Evolutionary conservation across 2,797 vertebrate species (phyloP).

Genomic region (Malurus splendens): DNA sequence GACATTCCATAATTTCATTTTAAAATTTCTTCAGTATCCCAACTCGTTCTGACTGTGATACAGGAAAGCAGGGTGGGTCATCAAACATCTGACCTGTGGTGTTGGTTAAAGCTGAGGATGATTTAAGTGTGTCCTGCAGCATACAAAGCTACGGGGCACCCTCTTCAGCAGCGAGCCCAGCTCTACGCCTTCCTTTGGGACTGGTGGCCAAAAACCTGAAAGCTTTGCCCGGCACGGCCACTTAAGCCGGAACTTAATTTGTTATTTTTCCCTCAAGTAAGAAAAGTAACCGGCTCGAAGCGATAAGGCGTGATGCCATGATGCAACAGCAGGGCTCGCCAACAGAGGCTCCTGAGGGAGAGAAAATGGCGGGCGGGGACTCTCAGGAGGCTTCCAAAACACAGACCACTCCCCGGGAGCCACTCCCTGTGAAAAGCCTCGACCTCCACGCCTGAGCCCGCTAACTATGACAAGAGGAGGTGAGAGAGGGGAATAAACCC

Average conservation of each 20-base stretch:
- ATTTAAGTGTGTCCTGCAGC: background rate
- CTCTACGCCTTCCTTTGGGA: background rate
- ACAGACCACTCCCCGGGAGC: background rate
- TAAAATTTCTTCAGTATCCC: background rate
- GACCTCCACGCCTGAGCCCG: accelerated
- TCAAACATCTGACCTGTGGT: background rate
- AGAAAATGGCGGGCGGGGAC: constrained; percentile 8
- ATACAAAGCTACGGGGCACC: accelerated
- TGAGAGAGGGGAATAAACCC: accelerated
- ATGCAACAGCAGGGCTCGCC: background rate
- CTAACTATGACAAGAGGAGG: accelerated
- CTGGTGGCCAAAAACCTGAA: accelerated
- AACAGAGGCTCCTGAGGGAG: accelerated
- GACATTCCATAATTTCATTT: background rate
- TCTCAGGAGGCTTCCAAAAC: too few species aligned
- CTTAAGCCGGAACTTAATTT: background rate
- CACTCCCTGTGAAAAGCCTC: accelerated
- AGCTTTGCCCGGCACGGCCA: background rate
- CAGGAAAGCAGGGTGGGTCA: background rate
- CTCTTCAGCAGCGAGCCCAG: background rate
- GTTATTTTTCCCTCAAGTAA: background rate
- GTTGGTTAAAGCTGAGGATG: background rate
- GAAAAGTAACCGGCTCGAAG: background rate
- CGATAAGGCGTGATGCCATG: background rate
- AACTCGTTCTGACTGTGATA: background rate